phyloP scores from a whole-genome alignment of 2,113 vertebrate genomes.

The Actenoides hombroni region DNA sequence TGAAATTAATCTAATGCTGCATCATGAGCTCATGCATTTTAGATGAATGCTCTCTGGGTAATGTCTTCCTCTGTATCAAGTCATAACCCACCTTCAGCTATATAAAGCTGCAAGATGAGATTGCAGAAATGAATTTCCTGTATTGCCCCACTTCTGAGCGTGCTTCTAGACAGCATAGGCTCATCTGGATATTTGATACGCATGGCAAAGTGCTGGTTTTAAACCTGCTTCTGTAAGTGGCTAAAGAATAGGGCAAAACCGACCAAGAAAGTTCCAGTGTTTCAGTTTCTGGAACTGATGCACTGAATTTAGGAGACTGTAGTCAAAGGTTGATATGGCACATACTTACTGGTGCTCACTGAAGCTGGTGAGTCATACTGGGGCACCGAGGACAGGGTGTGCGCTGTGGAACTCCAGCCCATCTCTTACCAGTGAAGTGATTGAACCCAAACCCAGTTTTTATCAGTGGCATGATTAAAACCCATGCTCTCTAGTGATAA shows the following conservation, averaged over 20 bases:
- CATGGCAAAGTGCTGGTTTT: neutral
- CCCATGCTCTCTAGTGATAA: neutral
- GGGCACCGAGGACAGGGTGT: neutral
- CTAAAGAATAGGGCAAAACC: neutral
- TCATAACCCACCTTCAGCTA: neutral
- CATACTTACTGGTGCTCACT: fast-evolving
- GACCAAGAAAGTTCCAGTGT: neutral
- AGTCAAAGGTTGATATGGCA: no score
- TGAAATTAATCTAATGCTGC: neutral
- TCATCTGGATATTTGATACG: neutral
- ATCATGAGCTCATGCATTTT: neutral
- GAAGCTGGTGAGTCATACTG: neutral
- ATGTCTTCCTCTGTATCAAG: neutral
- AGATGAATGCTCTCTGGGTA: neutral
- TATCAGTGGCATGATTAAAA: neutral
- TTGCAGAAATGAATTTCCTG: neutral
- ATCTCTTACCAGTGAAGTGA: neutral
- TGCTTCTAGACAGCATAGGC: neutral
- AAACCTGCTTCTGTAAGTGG: neutral
- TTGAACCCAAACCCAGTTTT: neutral
- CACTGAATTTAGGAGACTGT: fast-evolving
- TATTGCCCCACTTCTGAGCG: neutral
- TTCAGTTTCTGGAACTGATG: neutral
- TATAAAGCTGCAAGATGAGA: neutral
- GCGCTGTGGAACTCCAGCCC: neutral